Conservation (phyloP, 1,140 invertebrate species). For the Argopecten irradians region DNA sequence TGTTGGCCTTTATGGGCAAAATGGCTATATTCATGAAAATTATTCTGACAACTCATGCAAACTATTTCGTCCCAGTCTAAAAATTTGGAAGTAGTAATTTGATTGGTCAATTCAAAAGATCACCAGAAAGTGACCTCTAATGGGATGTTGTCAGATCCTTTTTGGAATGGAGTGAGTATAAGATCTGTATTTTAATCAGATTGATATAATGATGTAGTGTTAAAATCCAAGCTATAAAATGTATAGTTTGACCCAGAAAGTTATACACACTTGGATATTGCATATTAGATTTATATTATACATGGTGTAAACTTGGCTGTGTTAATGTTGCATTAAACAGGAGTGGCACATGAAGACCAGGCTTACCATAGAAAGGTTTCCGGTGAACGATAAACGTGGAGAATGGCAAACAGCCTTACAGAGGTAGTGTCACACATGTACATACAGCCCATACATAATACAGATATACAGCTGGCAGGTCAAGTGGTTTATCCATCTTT, state of each 20-base stretch:
- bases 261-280: neutral
- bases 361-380: slow-evolving; percentile 90
- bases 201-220: too few relatives aligned
- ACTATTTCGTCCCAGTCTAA: neutral
- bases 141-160: too few relatives aligned
- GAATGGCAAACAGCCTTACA: slow-evolving; percentile 94
- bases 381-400: slow-evolving; percentile 89
- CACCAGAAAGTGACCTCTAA: too few relatives aligned
- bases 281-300: neutral
- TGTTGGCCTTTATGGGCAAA: too few relatives aligned
- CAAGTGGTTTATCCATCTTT: neutral
- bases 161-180: neutral
- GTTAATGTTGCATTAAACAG: slow-evolving; percentile 72
- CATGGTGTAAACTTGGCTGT: neutral
- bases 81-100: too few relatives aligned
- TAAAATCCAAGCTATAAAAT: neutral
- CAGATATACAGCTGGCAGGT: neutral
- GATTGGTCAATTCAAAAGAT: too few relatives aligned
- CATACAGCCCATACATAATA: neutral
- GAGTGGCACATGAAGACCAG: slow-evolving; percentile 90
- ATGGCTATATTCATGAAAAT: too few relatives aligned
- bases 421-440: slow-evolving; percentile 81
- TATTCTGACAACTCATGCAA: too few relatives aligned
- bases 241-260: too few relatives aligned
- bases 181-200: neutral